Conservation (phyloP, 2,888 invertebrate species). For the Ormia ochracea region DNA sequence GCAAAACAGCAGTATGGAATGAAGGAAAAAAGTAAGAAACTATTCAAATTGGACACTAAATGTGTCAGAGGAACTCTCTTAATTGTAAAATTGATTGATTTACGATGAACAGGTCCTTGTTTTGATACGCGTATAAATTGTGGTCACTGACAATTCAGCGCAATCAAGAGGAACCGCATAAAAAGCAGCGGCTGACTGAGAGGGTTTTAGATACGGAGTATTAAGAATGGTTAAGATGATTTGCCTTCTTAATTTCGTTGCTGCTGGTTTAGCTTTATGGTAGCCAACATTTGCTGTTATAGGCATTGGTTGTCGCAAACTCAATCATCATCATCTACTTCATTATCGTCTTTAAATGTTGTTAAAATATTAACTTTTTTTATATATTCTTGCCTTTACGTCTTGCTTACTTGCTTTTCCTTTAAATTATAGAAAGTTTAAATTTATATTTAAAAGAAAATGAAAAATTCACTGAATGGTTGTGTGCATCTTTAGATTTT, state of each 20-base stretch:
- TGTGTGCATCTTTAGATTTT: conserved; percentile 17
- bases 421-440: not conserved
- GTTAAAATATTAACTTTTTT: conserved; percentile 15
- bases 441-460: conserved; percentile 20
- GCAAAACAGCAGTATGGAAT: conserved; percentile 25
- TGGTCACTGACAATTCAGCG: conserved; percentile 50
- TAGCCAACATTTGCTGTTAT: conserved; percentile 6
- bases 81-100: conserved; percentile 74
- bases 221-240: conserved; percentile 1
- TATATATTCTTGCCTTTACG: not conserved
- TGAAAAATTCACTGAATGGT: conserved; percentile 48
- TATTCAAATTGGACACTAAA: conserved; percentile 71
- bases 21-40: conserved; percentile 40
- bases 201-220: not conserved
- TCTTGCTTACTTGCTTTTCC: not conserved
- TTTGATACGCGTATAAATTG: conserved; percentile 62
- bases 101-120: conserved; percentile 68
- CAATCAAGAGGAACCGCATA: not conserved
- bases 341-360: conserved; percentile 9
- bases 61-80: conserved; percentile 71
- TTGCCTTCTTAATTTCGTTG: conserved; percentile 2
- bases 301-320: conserved; percentile 26
- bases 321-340: conserved; percentile 26
- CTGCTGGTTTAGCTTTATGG: not conserved
- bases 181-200: not conserved